phyloP scores from a whole-genome alignment of 2,797 vertebrate species.

The Poecilia picta region DNA sequence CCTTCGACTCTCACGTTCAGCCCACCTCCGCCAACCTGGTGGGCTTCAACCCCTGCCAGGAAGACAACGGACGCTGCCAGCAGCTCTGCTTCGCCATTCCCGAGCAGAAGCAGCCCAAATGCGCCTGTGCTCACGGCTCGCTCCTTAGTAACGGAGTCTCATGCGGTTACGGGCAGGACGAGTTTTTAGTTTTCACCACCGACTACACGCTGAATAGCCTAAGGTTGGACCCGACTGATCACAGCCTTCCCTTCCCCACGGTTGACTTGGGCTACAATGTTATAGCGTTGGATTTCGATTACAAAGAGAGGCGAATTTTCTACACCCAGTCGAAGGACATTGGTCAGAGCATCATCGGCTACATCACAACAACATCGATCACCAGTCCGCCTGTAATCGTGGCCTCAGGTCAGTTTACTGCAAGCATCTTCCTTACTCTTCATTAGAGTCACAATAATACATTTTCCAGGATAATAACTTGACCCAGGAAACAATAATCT shows the following conservation, averaged over 20 bases:
- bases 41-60: constrained; percentile 89
- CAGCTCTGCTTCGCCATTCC: constrained; percentile 93
- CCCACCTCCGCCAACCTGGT: constrained; percentile 82
- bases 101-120: constrained; percentile 77
- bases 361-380: constrained; percentile 78
- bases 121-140: constrained; percentile 89
- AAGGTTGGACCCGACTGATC: constrained; percentile 86
- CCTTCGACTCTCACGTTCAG: constrained; percentile 85
- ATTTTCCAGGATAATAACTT: too few species aligned
- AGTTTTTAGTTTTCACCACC: constrained; percentile 88
- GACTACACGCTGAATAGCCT: constrained; percentile 86
- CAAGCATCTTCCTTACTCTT: not conserved
- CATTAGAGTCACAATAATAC: too few species aligned
- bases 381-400: constrained; percentile 78
- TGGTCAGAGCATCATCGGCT: constrained; percentile 86
- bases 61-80: constrained; percentile 88
- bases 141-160: constrained; percentile 85
- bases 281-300: constrained; percentile 88
- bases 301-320: constrained; percentile 85
- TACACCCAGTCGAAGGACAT: constrained; percentile 82
- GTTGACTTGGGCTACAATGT: constrained; percentile 77
- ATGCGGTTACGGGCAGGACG: constrained; percentile 85
- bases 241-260: constrained; percentile 84
- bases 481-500: too few species aligned
- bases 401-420: constrained; percentile 79